Base-by-base conservation (phyloP, 2,113 vertebrate species). In the Nestor notabilis region DNA sequence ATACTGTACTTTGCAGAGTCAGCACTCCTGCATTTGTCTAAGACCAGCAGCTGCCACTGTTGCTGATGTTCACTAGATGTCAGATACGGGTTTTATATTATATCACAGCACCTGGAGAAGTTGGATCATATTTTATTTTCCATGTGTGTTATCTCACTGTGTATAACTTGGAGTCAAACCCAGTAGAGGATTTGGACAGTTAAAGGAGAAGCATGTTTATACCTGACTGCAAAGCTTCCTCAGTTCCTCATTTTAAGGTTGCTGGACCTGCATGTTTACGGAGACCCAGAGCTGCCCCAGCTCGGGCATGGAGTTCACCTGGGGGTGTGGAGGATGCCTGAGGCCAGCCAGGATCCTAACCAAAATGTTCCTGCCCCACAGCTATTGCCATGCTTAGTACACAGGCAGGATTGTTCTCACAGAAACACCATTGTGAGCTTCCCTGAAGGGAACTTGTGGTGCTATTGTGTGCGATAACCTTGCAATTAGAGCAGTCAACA, bases 1-100 rank as follows among this genome's bases (percentile, higher is more conserved):
- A 43, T 87, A 68, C 79, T 44, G 58, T 90, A 25, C 64, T 70
- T 80, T 94, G 93, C 90, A 72, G 44, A 13, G 90, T 93, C 95
- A 96, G 94, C 94, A 55, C 47, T 93, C 72, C n/a, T 28, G 55
- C 49, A 14, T 88, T 95, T 12, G 11, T 61, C 70, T 77, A 28
- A 66, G 76, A 83, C 50, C 69, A 71, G 79, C 61, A 64, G 85
- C 92, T 94, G 66, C 87, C 89, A 80, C 37, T 80, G 53, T 39
- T 95, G 86, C 61, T 90, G 91, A 53, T 64, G 17, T 79, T 87
- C 87, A 52, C 44, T 74, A 65, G 74, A 94, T 77, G 69, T 75
- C 95, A 94, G 92, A 83, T 94, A 83, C 1, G 31, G 74, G 53
- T 94, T 90, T 95, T 52, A 20, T 58, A 24, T n/a, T 49, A 29